Base-by-base conservation (phyloP, 2,888 invertebrate species). In the Rugalucina vietnamica region DNA sequence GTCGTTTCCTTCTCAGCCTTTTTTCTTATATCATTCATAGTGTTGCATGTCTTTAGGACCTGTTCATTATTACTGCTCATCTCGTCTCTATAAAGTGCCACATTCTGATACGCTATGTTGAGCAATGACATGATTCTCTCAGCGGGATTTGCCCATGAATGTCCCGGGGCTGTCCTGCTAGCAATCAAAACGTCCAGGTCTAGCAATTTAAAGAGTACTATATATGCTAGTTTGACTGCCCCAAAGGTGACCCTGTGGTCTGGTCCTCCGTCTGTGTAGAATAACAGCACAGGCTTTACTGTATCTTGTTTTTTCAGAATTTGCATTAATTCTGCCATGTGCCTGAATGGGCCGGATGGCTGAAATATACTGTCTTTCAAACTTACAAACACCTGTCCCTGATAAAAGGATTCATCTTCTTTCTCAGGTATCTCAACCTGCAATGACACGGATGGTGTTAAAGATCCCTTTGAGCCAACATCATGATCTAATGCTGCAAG, bases 101-200 rank as follows among this genome's bases (percentile, higher is more conserved):
- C 76, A 84, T 88, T 88, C 65, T 87, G 87, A n/a, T 60, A 80
- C 5, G 85, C 88, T 18, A 87, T 12, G 50, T 88, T 88, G 18
- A 88, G 37, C 14, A 85, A 18, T 21, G 50, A 50, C 88, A 88
- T 88, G 29, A 89, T 76, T 32, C 89, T 49, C 75, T 89, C 87
- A n/a, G 78, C 87, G 43, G 86, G 86, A 57, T 88, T 89, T 1
- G 69, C 39, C 86, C 88, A 86, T 10, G 29, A 37, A 37, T 88
- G 83, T 8, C 86, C 85, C 39, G 89, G 89, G 29, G 86, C 88
- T 49, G 89, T 88, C 57, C 86, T 39, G 8, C 49, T 24, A 32
- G 86, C 86, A 18, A 81, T 43, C n/a, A 86, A 49, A 0, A 80
- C 1, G 0, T 85, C 85, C 18, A 85, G 34, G 18, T 76, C 43